phyloP scores from a whole-genome alignment of 2,888 invertebrate species.

The Plusia festucae region DNA sequence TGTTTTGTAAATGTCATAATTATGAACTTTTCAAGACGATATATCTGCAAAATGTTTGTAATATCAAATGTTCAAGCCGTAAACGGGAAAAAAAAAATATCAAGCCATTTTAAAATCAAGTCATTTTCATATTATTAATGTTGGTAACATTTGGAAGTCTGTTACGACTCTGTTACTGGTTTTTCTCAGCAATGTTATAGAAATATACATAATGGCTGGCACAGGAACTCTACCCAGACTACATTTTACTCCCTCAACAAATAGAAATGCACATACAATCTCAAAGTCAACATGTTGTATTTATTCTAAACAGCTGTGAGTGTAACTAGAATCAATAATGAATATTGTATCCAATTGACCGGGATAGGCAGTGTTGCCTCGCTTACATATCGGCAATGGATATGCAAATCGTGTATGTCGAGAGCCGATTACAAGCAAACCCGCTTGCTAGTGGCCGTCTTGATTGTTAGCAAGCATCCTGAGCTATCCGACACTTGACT shows the following conservation, averaged over 20 bases:
- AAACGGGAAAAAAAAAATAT: no score
- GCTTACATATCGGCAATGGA: conserved; percentile 67
- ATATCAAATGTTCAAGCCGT: no score
- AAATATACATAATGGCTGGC: no score
- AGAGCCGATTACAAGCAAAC: conserved; percentile 79
- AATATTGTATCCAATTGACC: conserved; percentile 66
- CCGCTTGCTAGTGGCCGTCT: conserved; percentile 67
- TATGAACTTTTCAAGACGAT: no score
- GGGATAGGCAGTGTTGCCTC: conserved; percentile 46
- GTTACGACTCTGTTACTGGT: no score
- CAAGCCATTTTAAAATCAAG: no score
- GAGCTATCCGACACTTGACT: conserved; percentile 46
- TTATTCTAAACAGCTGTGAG: conserved; percentile 22
- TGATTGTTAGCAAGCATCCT: conserved; percentile 67
- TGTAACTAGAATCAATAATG: conserved; percentile 63
- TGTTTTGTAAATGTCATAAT: no score
- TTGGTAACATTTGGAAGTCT: no score
- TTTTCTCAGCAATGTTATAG: no score
- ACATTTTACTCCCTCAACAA: background rate
- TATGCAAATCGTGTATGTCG: conserved; percentile 77
- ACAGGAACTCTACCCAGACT: background rate
- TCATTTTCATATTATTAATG: no score
- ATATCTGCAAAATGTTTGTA: no score
- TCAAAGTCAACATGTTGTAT: conserved; percentile 5
- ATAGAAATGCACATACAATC: background rate